Conservation (phyloP, 2,888 invertebrate species). For the Zele albiditarsus region DNA sequence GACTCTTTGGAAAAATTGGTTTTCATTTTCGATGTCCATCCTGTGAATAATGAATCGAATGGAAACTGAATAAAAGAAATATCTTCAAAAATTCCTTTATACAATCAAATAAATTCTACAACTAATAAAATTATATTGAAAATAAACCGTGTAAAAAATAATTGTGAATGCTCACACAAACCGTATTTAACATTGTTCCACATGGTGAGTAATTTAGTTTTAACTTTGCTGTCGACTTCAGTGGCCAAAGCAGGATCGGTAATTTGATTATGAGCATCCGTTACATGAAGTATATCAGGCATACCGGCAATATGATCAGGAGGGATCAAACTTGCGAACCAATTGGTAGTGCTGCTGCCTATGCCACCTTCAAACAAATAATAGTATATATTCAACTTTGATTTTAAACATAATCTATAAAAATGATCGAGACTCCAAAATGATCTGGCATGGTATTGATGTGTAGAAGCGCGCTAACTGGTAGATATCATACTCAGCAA, state of each 20-base stretch:
- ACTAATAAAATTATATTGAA: slow-evolving; percentile 26
- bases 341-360: slow-evolving; percentile 53
- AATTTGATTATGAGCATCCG: slow-evolving; percentile 49
- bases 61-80: background rate
- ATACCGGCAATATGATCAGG: slow-evolving; percentile 61
- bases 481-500: background rate
- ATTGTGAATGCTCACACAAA: slow-evolving; percentile 63
- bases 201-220: slow-evolving; percentile 87
- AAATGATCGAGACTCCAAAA: background rate
- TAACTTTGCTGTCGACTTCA: slow-evolving; percentile 84
- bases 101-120: slow-evolving; percentile 1
- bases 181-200: slow-evolving; percentile 95
- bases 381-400: background rate
- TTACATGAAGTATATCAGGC: slow-evolving; percentile 54
- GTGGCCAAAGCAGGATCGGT: slow-evolving; percentile 62
- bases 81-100: slow-evolving; percentile 6
- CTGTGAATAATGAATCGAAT: slow-evolving; percentile 60
- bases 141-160: background rate
- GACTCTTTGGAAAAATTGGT: slow-evolving; percentile 87
- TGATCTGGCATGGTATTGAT: background rate
- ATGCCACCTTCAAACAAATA: slow-evolving; percentile 52
- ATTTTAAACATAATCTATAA: background rate
- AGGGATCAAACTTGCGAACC: slow-evolving; percentile 57
- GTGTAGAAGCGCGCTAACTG: background rate
- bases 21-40: slow-evolving; percentile 86